These are phyloP conservation scores for Hyalella azteca DNA, from an alignment of 2,888 invertebrate genomes.

Conservation along the genomic window DNA sequence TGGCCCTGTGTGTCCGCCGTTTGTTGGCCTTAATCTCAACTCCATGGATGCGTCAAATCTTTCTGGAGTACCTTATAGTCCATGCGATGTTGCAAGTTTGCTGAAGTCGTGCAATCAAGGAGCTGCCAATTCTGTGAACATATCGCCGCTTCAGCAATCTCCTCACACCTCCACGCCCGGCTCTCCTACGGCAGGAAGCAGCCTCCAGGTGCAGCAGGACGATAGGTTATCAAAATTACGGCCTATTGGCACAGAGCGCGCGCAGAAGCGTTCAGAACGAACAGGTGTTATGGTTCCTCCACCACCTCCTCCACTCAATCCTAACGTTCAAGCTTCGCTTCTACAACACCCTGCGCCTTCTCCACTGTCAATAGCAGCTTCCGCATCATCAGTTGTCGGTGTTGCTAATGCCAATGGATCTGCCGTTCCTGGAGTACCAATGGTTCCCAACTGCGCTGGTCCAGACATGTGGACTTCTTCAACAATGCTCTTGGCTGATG, in stretches of 20 bases:
- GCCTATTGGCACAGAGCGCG: constrained; percentile 57
- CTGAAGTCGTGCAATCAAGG: constrained; percentile 36
- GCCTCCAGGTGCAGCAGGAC: not conserved
- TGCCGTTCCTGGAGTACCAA: constrained; percentile 1
- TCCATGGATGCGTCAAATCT: constrained; percentile 50
- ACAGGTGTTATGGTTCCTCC: constrained; percentile 40
- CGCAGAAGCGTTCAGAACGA: constrained; percentile 57
- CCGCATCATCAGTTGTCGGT: not conserved
- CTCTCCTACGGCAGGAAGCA: constrained; percentile 52
- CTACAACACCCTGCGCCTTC: constrained; percentile 11
- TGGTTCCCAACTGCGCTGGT: not conserved
- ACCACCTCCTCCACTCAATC: not conserved
- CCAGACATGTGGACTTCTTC: constrained; percentile 5
- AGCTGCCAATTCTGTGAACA: constrained; percentile 43
- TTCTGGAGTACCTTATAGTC: constrained; percentile 43
- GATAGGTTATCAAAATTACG: constrained; percentile 52
- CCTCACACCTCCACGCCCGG: constrained; percentile 57
- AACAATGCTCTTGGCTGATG: constrained; percentile 1
- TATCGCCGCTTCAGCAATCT: constrained; percentile 48
- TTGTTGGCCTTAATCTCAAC: constrained; percentile 41
- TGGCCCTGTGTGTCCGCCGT: constrained; percentile 36
- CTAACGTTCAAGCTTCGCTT: constrained; percentile 21
- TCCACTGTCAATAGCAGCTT: constrained; percentile 12
- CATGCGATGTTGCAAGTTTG: constrained; percentile 35
- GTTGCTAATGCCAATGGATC: constrained; percentile 33